These are phyloP conservation scores for Campoplex capitator DNA, from an alignment of 2,888 invertebrate species.

Conservation along the genomic window DNA sequence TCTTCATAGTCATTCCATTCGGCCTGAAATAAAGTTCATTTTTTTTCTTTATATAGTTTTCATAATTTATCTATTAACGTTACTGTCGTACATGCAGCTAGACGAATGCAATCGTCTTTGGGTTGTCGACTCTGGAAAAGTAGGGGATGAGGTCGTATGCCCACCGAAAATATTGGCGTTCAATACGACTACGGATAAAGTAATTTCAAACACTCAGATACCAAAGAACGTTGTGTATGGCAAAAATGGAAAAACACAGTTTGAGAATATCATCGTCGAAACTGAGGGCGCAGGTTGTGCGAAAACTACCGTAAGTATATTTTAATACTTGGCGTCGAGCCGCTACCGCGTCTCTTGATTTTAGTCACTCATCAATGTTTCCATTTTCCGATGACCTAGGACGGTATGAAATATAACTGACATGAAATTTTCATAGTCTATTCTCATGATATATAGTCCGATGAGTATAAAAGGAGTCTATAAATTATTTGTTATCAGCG, in stretches of 20 bases:
- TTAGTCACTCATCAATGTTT: background rate
- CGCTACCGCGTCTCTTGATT: too few relatives aligned
- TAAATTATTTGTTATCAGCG: too few relatives aligned
- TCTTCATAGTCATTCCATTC: too few relatives aligned
- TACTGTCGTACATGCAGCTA: background rate
- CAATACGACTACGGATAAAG: background rate
- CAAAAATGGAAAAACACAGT: slow-evolving; percentile 13
- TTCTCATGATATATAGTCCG: too few relatives aligned
- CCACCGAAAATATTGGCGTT: slow-evolving; percentile 39
- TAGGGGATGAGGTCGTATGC: slow-evolving; percentile 9
- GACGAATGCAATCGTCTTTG: slow-evolving; percentile 44
- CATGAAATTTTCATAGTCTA: too few relatives aligned
- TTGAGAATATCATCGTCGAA: slow-evolving; percentile 23
- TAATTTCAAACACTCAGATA: background rate
- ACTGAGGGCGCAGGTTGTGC: background rate
- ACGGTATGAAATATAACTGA: background rate
- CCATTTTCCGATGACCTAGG: too few relatives aligned
- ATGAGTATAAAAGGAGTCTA: too few relatives aligned
- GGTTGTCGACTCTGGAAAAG: slow-evolving; percentile 26
- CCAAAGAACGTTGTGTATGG: slow-evolving; percentile 25
- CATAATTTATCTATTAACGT: background rate
- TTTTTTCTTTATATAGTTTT: background rate
- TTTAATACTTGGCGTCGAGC: too few relatives aligned
- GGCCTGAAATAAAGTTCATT: background rate
- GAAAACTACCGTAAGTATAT: slow-evolving; percentile 12